Base-by-base conservation (phyloP, 2,113 vertebrate genomes). In the Pseudolaguvia tuberculata region DNA sequence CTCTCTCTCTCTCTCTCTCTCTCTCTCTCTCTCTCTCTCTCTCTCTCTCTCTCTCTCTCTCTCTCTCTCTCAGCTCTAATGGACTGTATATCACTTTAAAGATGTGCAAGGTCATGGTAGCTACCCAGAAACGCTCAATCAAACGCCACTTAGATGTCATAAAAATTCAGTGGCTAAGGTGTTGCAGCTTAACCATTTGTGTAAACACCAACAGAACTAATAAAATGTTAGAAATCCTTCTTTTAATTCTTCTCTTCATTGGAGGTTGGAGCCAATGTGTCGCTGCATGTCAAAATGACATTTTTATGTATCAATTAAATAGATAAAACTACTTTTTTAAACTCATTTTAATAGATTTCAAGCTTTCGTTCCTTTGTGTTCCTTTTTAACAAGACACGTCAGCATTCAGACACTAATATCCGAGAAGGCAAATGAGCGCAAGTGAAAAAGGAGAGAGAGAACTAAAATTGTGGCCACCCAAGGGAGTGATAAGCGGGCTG, bases 51-150 rank as follows among this genome's bases (percentile, higher is more conserved):
- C n/a, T n/a, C n/a, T n/a, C n/a, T n/a, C n/a, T n/a, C n/a, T n/a
- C 35, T 42, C 47, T 10, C 75, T 79, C 50, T 77, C 79, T 92
- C 83, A 76, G 51, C 56, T 77, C 63, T 73, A 80, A 77, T 73
- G 50, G 65, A 62, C 51, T 72, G 63, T 29, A 58, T 67, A 50
- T 50, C 39, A 31, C 35, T 58, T 57, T 94, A 94, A 91, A 85
- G 86, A 65, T 35, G 90, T 90, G 88, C 89, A 90, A 93, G 92
- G 91, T 93, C 90, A 92, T 66, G 83, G 78, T 85, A 89, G 73
- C 59, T 80, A 84, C 88, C 31, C 51, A 69, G 31, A 63, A 4
- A 51, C 20, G 5, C 20, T 9, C 47, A 76, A 67, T 76, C 48
- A 70, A 25, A 72, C 52, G 70, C 27, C 73, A 31, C 42, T 72